These are phyloP conservation scores for Penaeus japonicus DNA, from an alignment of 1,140 invertebrate genomes.

Conservation along the genomic window DNA sequence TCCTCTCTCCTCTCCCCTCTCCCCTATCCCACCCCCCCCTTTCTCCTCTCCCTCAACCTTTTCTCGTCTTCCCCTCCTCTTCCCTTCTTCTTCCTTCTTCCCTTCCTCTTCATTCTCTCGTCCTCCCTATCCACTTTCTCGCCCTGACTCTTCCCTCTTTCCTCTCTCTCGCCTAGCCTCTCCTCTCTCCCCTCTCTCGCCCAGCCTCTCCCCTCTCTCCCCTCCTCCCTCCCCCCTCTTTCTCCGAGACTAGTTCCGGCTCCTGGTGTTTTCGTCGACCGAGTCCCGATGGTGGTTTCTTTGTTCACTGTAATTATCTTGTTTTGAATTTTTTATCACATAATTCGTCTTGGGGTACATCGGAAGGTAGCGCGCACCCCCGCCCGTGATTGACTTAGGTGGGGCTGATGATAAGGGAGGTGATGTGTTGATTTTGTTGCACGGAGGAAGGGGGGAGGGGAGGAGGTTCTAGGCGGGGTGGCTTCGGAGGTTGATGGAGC, in stretches of 20 bases:
- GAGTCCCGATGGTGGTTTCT: conserved; percentile 22
- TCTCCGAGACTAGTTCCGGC: conserved; percentile 14
- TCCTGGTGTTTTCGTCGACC: conserved; percentile 22
- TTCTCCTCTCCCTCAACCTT: background rate
- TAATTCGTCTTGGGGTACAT: conserved; percentile 46
- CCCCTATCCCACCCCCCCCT: background rate
- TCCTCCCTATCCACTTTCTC: background rate
- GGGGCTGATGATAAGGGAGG: conserved; percentile 23
- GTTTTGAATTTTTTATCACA: conserved; percentile 52
- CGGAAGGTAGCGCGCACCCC: conserved; percentile 20
- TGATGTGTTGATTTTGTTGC: background rate
- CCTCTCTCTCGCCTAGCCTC: background rate
- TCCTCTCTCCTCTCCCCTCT: background rate
- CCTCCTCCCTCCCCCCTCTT: background rate
- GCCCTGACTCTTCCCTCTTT: no score
- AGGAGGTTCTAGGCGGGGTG: no score
- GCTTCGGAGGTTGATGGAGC: no score
- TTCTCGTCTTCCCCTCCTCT: background rate
- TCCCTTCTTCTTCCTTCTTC: background rate
- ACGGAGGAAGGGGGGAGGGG: no score
- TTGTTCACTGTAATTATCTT: conserved; percentile 53
- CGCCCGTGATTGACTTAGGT: conserved; percentile 35
- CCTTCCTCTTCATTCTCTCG: background rate
- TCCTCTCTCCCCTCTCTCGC: background rate
- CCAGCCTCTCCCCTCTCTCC: background rate